Base-by-base conservation (phyloP, 2,888 invertebrate genomes). In the Dione juno region DNA sequence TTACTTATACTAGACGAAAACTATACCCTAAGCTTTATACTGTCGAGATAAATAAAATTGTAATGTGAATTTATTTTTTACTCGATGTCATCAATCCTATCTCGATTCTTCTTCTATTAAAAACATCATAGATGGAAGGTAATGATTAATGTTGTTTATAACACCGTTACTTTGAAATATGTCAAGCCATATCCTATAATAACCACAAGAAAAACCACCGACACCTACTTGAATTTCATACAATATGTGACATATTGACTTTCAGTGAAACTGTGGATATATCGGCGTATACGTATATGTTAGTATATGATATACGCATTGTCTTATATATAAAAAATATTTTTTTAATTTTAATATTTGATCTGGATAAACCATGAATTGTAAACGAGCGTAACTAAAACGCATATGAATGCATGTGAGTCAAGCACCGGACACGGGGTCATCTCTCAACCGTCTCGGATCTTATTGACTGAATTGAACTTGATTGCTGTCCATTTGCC, bases 401-500 rank as follows among this genome's bases (percentile, higher is more conserved):
- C 64, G 72, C 66, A 50, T 50, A 50, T 10, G 48, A 66, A 67
- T 67, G 65, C 70, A 70, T 48, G 67, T 74, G 69, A 74, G 63
- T 71, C 71, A 70, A 66, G 64, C 64, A 78, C 80, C 78, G 80
- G 79, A 78, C 79, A 77, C 71, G 74, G 65, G 72, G 71, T 71
- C 73, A 72, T 71, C 77, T 73, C 77, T 76, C 76, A 76, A 77
- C 80, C 81, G 85, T 84, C 84, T 86, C 81, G 82, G 69, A 78
- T 83, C 80, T 88, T 89, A 92, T 92, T 91, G 92, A 85, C 82
- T 83, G 79, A 92, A 92, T 92, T 92, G 92, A 77, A 78, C 83
- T 80, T 90, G 91, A 92, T 92, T 92, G 92, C 84, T 78, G 85
- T 74, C 87, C 85, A 91, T 89, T 92, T 90, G 85, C 84, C 83